Percentiles rank a stretch among this genome's conserved stretches.
phyloP scores from a whole-genome alignment of 2,888 invertebrate species.

The Mantis religiosa region DNA sequence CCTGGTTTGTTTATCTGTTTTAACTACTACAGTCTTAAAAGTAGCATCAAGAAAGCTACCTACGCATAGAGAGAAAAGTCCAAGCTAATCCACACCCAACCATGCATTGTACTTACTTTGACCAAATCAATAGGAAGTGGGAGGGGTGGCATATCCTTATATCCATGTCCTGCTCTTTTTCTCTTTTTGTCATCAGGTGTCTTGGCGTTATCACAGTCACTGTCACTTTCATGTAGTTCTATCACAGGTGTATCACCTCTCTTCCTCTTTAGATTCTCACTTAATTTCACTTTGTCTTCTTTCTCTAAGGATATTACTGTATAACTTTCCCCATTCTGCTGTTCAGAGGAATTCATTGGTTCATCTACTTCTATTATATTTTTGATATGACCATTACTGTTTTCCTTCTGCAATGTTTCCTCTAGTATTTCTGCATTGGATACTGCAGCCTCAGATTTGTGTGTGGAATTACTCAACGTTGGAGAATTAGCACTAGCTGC shows the following conservation, averaged over 20 bases:
- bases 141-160: not conserved
- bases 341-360: not conserved
- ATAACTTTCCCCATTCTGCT: not conserved
- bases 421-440: not conserved
- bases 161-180: not conserved
- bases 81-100: no score
- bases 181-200: not conserved
- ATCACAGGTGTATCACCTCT: not conserved
- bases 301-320: not conserved
- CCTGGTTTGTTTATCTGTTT: no score
- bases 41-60: no score
- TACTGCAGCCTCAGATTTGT: not conserved
- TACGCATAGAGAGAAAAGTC: no score
- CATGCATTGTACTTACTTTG: not conserved
- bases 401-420: not conserved
- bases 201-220: not conserved
- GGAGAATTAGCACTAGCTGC: not conserved
- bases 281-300: not conserved
- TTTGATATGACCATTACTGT: not conserved
- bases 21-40: no score
- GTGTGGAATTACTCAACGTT: not conserved
- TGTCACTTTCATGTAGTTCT: not conserved
- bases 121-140: not conserved
- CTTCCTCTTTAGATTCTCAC: not conserved
- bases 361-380: not conserved